Evolutionary conservation across 2,797 vertebrate species (phyloP).

Genomic region (Pseudochirops cupreus): DNA sequence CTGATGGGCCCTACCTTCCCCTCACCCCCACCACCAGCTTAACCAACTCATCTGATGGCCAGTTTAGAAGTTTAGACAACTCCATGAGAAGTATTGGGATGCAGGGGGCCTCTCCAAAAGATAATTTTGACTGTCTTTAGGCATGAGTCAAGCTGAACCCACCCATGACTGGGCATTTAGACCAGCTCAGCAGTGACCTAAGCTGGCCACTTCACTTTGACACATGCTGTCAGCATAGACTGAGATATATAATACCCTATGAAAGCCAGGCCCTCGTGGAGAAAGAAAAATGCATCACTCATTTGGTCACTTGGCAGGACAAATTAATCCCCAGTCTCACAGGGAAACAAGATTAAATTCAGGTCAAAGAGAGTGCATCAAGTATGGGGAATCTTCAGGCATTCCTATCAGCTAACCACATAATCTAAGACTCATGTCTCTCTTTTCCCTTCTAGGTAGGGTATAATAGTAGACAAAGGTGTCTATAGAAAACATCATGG

Average conservation of each 20-base stretch:
- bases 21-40: too few species aligned
- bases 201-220: background rate
- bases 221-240: conserved; percentile 22
- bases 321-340: conserved; percentile 32
- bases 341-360: conserved; percentile 10
- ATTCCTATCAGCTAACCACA: background rate
- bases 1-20: too few species aligned
- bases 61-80: background rate
- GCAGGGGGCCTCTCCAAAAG: background rate
- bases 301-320: conserved; percentile 30
- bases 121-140: background rate
- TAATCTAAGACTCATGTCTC: background rate
- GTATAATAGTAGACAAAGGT: background rate
- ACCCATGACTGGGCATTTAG: background rate
- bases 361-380: background rate
- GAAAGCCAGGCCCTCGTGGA: background rate
- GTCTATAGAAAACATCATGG: background rate
- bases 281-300: background rate
- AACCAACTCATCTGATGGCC: background rate
- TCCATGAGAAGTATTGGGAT: background rate
- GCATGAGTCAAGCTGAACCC: background rate
- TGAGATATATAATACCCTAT: conserved; percentile 59
- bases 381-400: background rate
- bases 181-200: background rate
- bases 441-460: background rate